These are phyloP conservation scores for Drosophila auraria DNA, from an alignment of 1,140 invertebrate genomes.

Conservation along the genomic window DNA sequence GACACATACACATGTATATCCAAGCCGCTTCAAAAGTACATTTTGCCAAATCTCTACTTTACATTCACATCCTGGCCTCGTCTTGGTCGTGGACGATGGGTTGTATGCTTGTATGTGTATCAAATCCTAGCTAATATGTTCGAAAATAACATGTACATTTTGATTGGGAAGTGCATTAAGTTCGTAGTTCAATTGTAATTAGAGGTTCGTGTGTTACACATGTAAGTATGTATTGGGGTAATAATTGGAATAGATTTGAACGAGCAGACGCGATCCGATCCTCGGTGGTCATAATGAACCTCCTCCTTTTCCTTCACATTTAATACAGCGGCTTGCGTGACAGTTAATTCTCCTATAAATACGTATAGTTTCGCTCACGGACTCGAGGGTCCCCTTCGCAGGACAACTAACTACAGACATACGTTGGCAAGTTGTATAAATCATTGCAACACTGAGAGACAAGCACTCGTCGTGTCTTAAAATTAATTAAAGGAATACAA, in stretches of 20 bases:
- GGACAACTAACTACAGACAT: conserved; percentile 44
- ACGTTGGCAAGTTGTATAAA: conserved; percentile 48
- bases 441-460: conserved; percentile 48
- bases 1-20: conserved; percentile 3
- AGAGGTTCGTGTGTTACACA: conserved; percentile 56
- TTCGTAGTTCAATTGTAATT: conserved; percentile 56
- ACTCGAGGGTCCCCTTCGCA: background rate
- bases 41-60: conserved; percentile 30
- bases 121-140: conserved; percentile 52
- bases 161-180: conserved; percentile 50
- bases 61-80: conserved; percentile 19
- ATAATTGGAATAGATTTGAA: conserved; percentile 48
- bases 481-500: conserved; percentile 67
- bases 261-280: conserved; percentile 38
- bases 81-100: conserved; percentile 29
- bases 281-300: conserved; percentile 25
- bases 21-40: conserved; percentile 36
- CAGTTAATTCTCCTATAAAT: conserved; percentile 46
- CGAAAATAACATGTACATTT: conserved; percentile 46
- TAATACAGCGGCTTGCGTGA: conserved; percentile 43
- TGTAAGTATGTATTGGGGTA: conserved; percentile 46
- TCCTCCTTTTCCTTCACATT: conserved; percentile 2
- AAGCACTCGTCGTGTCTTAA: conserved; percentile 43
- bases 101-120: conserved; percentile 29
- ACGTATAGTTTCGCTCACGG: conserved; percentile 30